Percentiles rank a stretch among this genome's conserved stretches.
phyloP scores from a whole-genome alignment of 1,140 invertebrate species.

The Papilio helenus region DNA sequence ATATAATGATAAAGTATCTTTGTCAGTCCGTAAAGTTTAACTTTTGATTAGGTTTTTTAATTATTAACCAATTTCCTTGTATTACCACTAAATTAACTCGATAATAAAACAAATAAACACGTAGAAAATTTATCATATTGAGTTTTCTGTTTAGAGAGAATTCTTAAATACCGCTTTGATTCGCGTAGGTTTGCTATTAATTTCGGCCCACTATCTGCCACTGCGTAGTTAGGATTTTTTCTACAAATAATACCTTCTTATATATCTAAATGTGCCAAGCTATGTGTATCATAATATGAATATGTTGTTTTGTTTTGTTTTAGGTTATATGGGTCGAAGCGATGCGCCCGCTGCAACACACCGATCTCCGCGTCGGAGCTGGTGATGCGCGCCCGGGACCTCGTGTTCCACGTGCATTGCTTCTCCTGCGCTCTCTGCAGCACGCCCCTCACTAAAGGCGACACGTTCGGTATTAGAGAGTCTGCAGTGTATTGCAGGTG shows the following conservation, averaged over 20 bases:
- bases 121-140: too few species aligned
- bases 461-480: conserved; percentile 96
- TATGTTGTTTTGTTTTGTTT: conserved; percentile 55
- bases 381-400: conserved; percentile 96
- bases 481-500: conserved; percentile 90
- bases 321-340: conserved; percentile 92
- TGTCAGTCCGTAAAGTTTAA: not conserved
- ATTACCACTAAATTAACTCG: too few species aligned
- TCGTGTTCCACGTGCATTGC: conserved; percentile 97
- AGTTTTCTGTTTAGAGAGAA: too few species aligned
- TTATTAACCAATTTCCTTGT: not conserved
- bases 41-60: not conserved
- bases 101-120: too few species aligned
- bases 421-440: conserved; percentile 97
- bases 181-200: too few species aligned
- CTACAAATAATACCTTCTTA: too few species aligned
- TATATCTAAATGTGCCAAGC: not conserved
- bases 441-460: conserved; percentile 92
- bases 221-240: too few species aligned
- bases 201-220: too few species aligned
- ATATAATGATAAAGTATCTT: conserved; percentile 15
- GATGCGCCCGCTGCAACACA: conserved; percentile 94
- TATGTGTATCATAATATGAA: not conserved
- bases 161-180: too few species aligned
- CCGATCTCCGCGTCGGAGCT: conserved; percentile 96